A percentile compares a stretch with the other conserved stretches of the same genome.
Conservation (phyloP, 2,888 invertebrate species). For the Limnephilus marmoratus region DNA sequence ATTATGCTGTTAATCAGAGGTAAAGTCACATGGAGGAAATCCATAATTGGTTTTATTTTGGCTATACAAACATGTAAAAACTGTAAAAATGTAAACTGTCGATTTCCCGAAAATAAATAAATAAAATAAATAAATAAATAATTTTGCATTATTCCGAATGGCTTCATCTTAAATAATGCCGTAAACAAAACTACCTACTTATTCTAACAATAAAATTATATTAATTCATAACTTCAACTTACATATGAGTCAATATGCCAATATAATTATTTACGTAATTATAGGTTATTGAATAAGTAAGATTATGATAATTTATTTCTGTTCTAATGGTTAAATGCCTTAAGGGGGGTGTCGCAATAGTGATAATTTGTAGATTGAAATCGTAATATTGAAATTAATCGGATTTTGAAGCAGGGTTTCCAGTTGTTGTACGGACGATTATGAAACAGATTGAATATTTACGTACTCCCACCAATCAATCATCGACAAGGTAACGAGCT, state of each 20-base stretch:
- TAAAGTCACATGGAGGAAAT: too few relatives aligned
- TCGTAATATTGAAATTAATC: constrained; percentile 30
- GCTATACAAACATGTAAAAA: too few relatives aligned
- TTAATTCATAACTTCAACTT: not conserved
- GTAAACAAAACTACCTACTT: not conserved
- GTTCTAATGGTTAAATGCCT: not conserved
- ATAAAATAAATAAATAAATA: too few relatives aligned
- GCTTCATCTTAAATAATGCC: not conserved
- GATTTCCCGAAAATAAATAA: too few relatives aligned
- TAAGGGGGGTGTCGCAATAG: not conserved
- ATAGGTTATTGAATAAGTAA: not conserved
- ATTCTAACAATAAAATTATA: not conserved
- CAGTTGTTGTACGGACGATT: not conserved
- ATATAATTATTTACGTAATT: not conserved
- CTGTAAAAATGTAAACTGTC: too few relatives aligned
- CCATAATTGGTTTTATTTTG: too few relatives aligned
- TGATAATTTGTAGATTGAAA: not conserved
- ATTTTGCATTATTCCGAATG: too few relatives aligned
- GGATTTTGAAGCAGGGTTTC: constrained; percentile 20
- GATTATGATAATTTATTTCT: not conserved
- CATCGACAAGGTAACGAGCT: not conserved
- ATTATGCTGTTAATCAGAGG: too few relatives aligned
- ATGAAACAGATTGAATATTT: constrained; percentile 2
- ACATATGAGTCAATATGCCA: not conserved
- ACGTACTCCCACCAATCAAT: not conserved